These are phyloP conservation scores for Dipodomys spectabilis DNA, from an alignment of 2,113 vertebrate species.

Conservation along the genomic window DNA sequence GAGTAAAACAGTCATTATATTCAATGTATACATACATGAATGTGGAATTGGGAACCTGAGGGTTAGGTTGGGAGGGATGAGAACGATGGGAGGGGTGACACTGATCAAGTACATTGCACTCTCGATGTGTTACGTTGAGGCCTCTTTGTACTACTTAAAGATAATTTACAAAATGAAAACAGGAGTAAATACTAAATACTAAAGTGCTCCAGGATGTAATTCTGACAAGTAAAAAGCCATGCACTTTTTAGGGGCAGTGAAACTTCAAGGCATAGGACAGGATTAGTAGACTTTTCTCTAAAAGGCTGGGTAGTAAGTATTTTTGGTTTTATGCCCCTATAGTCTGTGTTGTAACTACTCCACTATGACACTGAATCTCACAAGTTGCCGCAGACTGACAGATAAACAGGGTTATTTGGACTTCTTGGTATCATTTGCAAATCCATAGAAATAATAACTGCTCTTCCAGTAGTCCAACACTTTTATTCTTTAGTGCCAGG, in stretches of 20 bases:
- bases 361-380: not conserved
- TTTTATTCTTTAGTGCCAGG: not conserved
- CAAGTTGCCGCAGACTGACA: not conserved
- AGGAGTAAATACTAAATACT: too few relatives aligned
- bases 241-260: not conserved
- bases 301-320: not conserved
- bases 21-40: too few relatives aligned
- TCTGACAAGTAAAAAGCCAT: conserved; percentile 21
- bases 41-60: too few relatives aligned
- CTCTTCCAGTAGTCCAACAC: not conserved
- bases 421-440: not conserved
- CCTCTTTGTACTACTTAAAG: too few relatives aligned
- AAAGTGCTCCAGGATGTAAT: not conserved
- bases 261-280: not conserved
- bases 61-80: too few relatives aligned
- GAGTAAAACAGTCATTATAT: not conserved
- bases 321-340: not conserved
- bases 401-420: not conserved
- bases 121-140: too few relatives aligned
- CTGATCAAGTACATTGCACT: too few relatives aligned
- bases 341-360: not conserved
- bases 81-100: too few relatives aligned
- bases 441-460: not conserved
- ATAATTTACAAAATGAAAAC: too few relatives aligned
- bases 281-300: not conserved